Percentiles rank a stretch among this genome's conserved stretches.
These are phyloP conservation scores for Struthidea cinerea DNA, from an alignment of 2,113 vertebrate genomes.

Conservation along the genomic window DNA sequence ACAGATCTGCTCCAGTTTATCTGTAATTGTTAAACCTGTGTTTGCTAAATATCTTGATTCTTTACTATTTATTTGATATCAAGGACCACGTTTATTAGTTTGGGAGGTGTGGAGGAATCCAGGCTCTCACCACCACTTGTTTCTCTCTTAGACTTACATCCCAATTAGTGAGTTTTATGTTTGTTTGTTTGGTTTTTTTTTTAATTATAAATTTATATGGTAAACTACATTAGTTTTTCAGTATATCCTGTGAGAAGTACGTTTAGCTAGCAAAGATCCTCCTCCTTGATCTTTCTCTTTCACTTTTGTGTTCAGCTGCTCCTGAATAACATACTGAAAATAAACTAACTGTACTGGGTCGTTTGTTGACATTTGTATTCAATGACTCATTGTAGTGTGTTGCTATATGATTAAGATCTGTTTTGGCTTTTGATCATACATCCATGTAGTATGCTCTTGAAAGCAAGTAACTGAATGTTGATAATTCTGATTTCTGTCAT, in stretches of 20 bases:
- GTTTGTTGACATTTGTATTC: constrained; percentile 64
- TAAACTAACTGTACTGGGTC: constrained; percentile 59
- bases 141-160: background rate
- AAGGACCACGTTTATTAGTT: background rate
- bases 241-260: constrained; percentile 50
- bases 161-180: background rate
- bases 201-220: background rate
- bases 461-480: constrained; percentile 55
- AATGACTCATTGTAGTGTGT: constrained; percentile 56
- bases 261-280: constrained; percentile 54
- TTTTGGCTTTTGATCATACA: constrained; percentile 67
- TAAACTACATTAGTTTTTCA: background rate
- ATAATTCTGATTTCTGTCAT: constrained; percentile 25
- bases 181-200: fast-evolving
- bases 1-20: background rate
- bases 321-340: constrained; percentile 60
- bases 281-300: constrained; percentile 65
- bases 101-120: background rate
- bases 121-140: background rate
- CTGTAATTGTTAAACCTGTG: background rate
- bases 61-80: background rate
- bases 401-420: constrained; percentile 68
- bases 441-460: constrained; percentile 42
- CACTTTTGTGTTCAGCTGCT: constrained; percentile 60
- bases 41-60: background rate